phyloP scores from a whole-genome alignment of 2,888 invertebrate species.

The Chrysomela aeneicollis region DNA sequence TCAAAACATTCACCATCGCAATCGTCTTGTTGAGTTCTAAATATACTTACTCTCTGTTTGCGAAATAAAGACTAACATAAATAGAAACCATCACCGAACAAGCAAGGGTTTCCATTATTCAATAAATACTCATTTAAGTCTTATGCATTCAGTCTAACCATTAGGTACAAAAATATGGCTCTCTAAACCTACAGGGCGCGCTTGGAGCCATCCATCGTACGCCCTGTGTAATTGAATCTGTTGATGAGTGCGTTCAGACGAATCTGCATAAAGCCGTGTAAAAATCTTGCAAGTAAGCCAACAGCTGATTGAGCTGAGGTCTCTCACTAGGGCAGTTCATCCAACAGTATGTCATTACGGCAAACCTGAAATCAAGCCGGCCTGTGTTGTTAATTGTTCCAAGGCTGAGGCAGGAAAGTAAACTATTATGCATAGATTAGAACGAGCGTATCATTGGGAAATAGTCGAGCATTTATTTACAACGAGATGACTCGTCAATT shows the following conservation, averaged over 20 bases:
- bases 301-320: constrained; percentile 74
- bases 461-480: constrained; percentile 11
- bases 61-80: constrained; percentile 28
- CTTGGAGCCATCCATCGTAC: not conserved
- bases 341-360: constrained; percentile 81
- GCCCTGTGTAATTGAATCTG: constrained; percentile 21
- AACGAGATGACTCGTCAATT: not conserved
- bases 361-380: constrained; percentile 64
- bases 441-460: constrained; percentile 22
- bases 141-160: constrained; percentile 34
- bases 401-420: constrained; percentile 32
- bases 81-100: constrained; percentile 32
- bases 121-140: constrained; percentile 16
- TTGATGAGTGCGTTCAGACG: constrained; percentile 60
- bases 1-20: constrained; percentile 17
- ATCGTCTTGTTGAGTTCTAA: constrained; percentile 22
- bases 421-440: constrained; percentile 31
- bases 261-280: constrained; percentile 75
- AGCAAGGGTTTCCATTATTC: not conserved
- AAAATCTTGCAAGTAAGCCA: constrained; percentile 77
- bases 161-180: constrained; percentile 31
- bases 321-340: constrained; percentile 69
- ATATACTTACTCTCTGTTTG: constrained; percentile 24
- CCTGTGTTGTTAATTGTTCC: constrained; percentile 32
- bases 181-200: constrained; percentile 10